Evolutionary conservation across 2,888 invertebrate species (phyloP).

Genomic region (Sinhomidia bicolor): DNA sequence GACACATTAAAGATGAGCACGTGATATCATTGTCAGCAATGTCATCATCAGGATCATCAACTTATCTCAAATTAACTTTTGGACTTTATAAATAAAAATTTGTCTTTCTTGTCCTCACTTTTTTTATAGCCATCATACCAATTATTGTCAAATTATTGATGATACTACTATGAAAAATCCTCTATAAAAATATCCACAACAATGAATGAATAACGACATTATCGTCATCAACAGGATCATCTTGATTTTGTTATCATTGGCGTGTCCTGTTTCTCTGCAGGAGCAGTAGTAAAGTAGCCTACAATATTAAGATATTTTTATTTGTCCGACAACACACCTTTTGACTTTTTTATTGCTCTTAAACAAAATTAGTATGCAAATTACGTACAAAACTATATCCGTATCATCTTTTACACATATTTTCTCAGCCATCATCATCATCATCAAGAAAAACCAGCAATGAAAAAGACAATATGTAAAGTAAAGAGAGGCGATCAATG

Average conservation of each 20-base stretch:
- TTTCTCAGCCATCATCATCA: not conserved
- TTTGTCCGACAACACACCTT: not conserved
- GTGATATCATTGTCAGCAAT: not conserved
- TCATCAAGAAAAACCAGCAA: slow-evolving; percentile 21
- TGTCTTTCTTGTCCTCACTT: too few relatives aligned
- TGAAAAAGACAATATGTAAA: not conserved
- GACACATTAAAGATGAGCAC: not conserved
- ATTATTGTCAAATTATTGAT: too few relatives aligned
- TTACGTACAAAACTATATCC: slow-evolving; percentile 29
- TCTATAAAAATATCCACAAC: too few relatives aligned
- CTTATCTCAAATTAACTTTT: too few relatives aligned
- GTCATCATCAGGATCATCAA: not conserved
- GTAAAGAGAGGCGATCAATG: not conserved
- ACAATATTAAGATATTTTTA: too few relatives aligned
- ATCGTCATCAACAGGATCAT: too few relatives aligned
- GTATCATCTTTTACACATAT: slow-evolving; percentile 38
- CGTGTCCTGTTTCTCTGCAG: not conserved
- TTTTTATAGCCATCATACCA: too few relatives aligned
- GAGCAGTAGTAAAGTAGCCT: too few relatives aligned
- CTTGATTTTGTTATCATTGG: not conserved
- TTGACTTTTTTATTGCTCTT: not conserved
- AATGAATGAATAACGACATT: too few relatives aligned
- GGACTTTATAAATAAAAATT: too few relatives aligned
- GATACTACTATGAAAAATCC: too few relatives aligned
- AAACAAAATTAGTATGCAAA: slow-evolving; percentile 1